Evolutionary conservation across 2,888 invertebrate genomes (phyloP), one percentile per base, ranked within the genome.

Genomic region (Fabriciana adippe): DNA sequence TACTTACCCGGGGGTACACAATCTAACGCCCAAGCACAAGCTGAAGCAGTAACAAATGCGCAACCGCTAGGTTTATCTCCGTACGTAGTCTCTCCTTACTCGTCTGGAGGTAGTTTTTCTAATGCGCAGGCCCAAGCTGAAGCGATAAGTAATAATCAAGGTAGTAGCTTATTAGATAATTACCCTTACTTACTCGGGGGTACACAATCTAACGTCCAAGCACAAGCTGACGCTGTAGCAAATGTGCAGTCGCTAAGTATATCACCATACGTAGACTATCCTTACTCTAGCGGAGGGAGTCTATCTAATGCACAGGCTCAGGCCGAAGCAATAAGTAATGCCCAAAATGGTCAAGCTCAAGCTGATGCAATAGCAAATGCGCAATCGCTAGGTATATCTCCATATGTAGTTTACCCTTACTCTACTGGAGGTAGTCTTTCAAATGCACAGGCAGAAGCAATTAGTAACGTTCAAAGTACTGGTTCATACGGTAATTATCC

Each of bases 241-340:
- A 56, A 63, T 54, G 14, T 26, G 1, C 50, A 64, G 53, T 14
- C 55, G 13, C 31, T 55, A 47, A 31, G 64, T 45, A 6, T 64
- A 47, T 26, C 48, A 18, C 56, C 53, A 14, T 63, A 57, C 47
- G 56, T 26, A 5, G 11, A 11, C 3, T 56, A 26, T 50, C 50
- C 66, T 31, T 64, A 57, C 45, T 26, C n/a, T 18, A 26, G 56
- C n/a, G 69, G 61, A 55, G 55, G 35, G 8, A 35, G n/a, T 48
- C n/a, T 50, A 21, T 35, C 54, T 47, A 54, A 8, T 51, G 14
- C 48, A 15, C 63, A 67, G 50, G 63, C 67, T n/a, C 21, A 56
- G n/a, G 67, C 67, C 3, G 59, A 67, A 16, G 67, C 62, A 16
- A 56, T 63, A 51, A 26, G 15, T n/a, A 26, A 26, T 47, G n/a